Conservation (phyloP, 2,888 invertebrate genomes). For the Spialia ferax region DNA sequence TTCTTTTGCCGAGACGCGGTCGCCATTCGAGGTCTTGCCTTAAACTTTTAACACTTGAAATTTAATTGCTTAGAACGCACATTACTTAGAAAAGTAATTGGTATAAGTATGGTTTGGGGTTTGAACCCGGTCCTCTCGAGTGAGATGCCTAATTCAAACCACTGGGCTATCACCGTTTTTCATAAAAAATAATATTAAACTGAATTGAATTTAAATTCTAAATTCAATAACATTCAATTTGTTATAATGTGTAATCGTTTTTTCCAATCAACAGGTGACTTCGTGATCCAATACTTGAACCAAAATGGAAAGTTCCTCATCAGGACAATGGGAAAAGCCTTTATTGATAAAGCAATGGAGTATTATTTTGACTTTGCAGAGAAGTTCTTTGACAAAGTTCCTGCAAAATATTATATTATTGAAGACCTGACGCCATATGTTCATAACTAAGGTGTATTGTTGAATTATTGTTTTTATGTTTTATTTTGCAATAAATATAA, state of each 20-base stretch:
- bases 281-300: constrained; percentile 54
- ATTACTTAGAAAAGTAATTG: no score
- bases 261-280: constrained; percentile 50
- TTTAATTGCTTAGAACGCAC: no score
- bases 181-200: no score
- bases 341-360: constrained; percentile 52
- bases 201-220: no score
- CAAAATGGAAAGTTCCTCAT: constrained; percentile 56
- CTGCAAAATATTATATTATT: constrained; percentile 53
- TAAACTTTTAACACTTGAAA: no score
- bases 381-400: constrained; percentile 53
- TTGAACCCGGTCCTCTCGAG: no score
- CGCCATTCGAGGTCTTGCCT: no score
- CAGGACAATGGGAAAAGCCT: constrained; percentile 48
- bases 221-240: no score
- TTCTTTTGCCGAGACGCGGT: no score
- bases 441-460: constrained; percentile 39
- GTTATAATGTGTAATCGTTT: neutral
- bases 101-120: no score
- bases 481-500: neutral
- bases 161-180: no score
- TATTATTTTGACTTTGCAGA: constrained; percentile 42
- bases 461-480: neutral
- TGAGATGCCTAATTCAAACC: no score
- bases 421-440: constrained; percentile 58